Percentiles rank a stretch among this genome's conserved stretches.
Evolutionary conservation across 2,797 vertebrate species (phyloP).

Genomic region (Sebastes trivittatus): DNA sequence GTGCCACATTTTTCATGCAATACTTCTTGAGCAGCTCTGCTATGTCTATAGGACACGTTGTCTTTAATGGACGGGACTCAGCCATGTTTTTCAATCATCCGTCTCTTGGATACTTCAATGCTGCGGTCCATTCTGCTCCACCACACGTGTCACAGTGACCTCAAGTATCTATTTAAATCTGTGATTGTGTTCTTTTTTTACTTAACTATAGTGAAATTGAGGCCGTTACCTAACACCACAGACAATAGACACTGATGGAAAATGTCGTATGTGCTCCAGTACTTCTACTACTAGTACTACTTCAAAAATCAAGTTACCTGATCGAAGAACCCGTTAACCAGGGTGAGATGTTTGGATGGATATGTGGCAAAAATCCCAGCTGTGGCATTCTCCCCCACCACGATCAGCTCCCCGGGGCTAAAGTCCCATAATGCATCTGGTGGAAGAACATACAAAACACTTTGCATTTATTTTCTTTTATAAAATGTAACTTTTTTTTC

Average conservation of each 20-base stretch:
- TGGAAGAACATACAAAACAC: not conserved
- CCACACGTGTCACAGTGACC: not conserved
- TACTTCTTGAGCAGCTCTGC: not conserved
- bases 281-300: not conserved
- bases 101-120: not conserved
- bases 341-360: constrained; percentile 86
- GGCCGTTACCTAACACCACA: not conserved
- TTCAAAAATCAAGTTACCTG: constrained; percentile 77
- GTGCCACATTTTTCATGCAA: not conserved
- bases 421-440: constrained; percentile 88
- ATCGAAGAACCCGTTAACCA: constrained; percentile 89
- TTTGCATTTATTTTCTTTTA: not conserved
- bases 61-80: not conserved
- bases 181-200: not conserved
- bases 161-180: not conserved
- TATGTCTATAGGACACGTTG: not conserved
- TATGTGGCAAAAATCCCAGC: constrained; percentile 92
- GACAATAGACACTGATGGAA: not conserved
- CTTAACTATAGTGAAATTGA: not conserved
- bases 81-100: not conserved
- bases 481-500: not conserved
- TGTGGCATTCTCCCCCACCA: constrained; percentile 84
- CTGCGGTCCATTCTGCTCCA: not conserved
- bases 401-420: constrained; percentile 70
- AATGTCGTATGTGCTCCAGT: not conserved